Percentiles rank a stretch among this genome's conserved stretches.
Evolutionary conservation across 1,140 invertebrate genomes (phyloP).

Genomic region (Drosophila prosaltans): DNA sequence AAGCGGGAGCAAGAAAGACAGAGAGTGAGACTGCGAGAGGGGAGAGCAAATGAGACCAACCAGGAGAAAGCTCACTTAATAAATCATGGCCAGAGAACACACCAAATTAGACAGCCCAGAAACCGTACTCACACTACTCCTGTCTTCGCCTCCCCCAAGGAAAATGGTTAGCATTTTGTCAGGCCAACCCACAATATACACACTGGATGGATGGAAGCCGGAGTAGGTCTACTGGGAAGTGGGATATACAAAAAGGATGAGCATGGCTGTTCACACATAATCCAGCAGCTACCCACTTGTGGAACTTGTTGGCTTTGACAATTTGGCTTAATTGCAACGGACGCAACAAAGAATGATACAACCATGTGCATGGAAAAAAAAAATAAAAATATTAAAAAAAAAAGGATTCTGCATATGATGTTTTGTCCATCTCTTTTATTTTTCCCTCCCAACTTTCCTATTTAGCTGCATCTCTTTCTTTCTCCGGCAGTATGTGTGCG

Average conservation of each 20-base stretch:
- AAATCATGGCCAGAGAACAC: conserved; percentile 57
- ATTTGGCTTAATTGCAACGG: conserved; percentile 74
- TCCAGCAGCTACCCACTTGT: conserved; percentile 63
- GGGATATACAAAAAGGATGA: conserved; percentile 1
- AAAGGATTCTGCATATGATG: conserved; percentile 49
- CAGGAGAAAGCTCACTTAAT: conserved; percentile 65
- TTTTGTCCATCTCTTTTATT: conserved; percentile 18
- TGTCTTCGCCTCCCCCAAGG: conserved; percentile 28
- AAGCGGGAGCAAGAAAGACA: not conserved
- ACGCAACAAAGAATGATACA: conserved; percentile 41
- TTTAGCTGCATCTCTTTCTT: not conserved
- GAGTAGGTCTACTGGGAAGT: conserved; percentile 24
- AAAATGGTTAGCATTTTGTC: conserved; percentile 68
- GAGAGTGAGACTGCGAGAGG: not conserved
- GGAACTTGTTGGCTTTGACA: conserved; percentile 71
- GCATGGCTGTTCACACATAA: conserved; percentile 60
- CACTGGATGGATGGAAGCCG: conserved; percentile 5
- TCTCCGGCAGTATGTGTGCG: not conserved
- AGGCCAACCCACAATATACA: conserved; percentile 51
- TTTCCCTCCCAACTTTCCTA: not conserved
- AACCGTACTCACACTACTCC: not conserved
- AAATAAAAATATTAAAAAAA: conserved; percentile 26
- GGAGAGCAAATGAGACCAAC: conserved; percentile 43
- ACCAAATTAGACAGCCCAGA: conserved; percentile 60
- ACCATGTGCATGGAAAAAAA: conserved; percentile 17